phyloP scores from a whole-genome alignment of 2,113 vertebrate species.

The Tonatia bakeri region DNA sequence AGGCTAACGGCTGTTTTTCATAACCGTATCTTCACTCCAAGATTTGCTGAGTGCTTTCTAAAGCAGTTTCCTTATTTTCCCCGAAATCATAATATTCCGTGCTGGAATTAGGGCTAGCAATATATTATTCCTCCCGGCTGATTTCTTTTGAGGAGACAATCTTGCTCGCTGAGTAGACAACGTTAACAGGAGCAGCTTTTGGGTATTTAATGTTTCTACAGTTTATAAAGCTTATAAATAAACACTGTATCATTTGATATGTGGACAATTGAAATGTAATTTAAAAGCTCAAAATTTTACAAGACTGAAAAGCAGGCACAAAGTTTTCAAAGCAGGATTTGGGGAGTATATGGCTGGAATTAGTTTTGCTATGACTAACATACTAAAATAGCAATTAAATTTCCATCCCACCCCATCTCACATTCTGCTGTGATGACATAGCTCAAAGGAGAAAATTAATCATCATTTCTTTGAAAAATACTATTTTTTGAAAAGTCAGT shows the following conservation, averaged over 20 bases:
- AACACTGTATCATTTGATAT: background rate
- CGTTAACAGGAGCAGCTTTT: background rate
- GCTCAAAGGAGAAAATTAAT: background rate
- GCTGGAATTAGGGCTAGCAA: background rate
- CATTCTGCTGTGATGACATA: background rate
- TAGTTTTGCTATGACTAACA: background rate
- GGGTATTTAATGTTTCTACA: background rate
- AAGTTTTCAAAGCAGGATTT: background rate
- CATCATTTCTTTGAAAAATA: background rate
- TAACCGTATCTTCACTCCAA: background rate
- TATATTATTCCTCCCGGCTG: rapidly evolving
- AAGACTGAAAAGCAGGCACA: background rate
- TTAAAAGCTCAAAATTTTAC: background rate
- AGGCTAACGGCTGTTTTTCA: background rate
- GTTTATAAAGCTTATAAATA: background rate
- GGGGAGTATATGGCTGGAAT: background rate
- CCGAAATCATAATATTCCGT: background rate
- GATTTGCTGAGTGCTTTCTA: background rate
- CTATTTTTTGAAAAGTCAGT: background rate
- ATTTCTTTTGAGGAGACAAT: slow-evolving; percentile 9
- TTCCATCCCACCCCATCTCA: background rate
- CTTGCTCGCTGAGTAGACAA: background rate
- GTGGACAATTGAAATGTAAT: background rate
- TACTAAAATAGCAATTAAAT: background rate
- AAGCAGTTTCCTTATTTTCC: background rate